Percentiles rank a stretch among this genome's conserved stretches.
phyloP scores from a whole-genome alignment of 2,797 vertebrate species.

The Meda fulgida region DNA sequence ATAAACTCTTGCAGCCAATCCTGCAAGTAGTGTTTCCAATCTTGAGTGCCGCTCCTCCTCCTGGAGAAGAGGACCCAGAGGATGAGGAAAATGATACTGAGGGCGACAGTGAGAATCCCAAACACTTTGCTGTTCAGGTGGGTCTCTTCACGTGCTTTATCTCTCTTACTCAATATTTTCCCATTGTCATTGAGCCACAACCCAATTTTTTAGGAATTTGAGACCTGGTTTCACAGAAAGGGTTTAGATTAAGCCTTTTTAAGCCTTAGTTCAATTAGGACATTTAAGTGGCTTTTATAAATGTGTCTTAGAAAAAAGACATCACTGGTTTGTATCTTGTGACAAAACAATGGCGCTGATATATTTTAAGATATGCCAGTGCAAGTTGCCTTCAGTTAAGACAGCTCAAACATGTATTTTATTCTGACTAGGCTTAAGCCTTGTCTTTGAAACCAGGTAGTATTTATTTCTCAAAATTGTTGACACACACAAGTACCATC shows the following conservation, averaged over 20 bases:
- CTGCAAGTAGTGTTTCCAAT: conserved; percentile 86
- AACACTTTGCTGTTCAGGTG: conserved; percentile 81
- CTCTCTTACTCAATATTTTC: neutral
- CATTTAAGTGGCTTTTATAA: too few relatives aligned
- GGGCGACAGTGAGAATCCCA: conserved; percentile 74
- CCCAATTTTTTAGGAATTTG: neutral
- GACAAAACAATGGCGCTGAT: too few relatives aligned
- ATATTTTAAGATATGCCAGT: too few relatives aligned
- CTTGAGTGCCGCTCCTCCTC: conserved; percentile 80
- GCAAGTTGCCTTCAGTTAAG: neutral
- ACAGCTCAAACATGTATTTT: neutral
- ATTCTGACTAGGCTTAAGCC: neutral
- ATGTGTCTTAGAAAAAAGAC: too few relatives aligned
- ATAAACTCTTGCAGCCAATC: conserved; percentile 83
- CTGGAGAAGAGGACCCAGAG: conserved; percentile 87
- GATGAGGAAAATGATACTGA: conserved; percentile 82
- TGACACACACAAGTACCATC: too few relatives aligned
- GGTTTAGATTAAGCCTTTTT: too few relatives aligned
- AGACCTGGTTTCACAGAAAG: neutral
- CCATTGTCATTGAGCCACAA: neutral
- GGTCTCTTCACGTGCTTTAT: neutral
- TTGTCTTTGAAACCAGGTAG: too few relatives aligned
- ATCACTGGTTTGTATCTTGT: too few relatives aligned
- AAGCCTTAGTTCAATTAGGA: too few relatives aligned
- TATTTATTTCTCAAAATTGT: too few relatives aligned